These are phyloP conservation scores for Temnothorax curvispinosus DNA, from an alignment of 1,140 invertebrate species.

Conservation along the genomic window DNA sequence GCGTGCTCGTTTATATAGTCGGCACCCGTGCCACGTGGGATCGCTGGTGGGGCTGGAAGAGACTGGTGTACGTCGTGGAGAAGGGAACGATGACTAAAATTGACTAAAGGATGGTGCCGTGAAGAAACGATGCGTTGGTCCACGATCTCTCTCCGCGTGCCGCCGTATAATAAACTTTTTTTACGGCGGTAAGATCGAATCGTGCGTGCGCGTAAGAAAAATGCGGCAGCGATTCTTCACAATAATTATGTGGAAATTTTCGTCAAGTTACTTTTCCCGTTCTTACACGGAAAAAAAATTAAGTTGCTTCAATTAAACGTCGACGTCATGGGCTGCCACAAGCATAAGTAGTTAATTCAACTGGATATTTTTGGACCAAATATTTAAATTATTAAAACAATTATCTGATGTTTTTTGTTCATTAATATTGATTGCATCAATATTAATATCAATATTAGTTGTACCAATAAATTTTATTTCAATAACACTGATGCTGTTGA, in stretches of 20 bases:
- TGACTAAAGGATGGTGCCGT: conserved; percentile 5
- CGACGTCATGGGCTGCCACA: too few relatives aligned
- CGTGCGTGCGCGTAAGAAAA: not conserved
- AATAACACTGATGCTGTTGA: too few relatives aligned
- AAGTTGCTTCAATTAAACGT: too few relatives aligned
- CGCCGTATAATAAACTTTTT: conserved; percentile 31
- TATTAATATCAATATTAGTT: too few relatives aligned
- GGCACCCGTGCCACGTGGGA: conserved; percentile 72
- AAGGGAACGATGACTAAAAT: not conserved
- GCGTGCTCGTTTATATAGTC: conserved; percentile 75
- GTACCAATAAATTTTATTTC: too few relatives aligned
- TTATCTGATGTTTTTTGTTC: too few relatives aligned
- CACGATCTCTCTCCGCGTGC: not conserved
- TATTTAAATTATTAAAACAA: too few relatives aligned
- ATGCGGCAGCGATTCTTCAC: not conserved
- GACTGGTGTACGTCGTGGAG: conserved; percentile 44
- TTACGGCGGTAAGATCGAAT: not conserved
- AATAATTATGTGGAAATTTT: not conserved
- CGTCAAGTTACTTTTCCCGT: not conserved
- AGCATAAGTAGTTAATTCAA: too few relatives aligned
- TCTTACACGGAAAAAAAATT: not conserved
- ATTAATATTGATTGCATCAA: too few relatives aligned
- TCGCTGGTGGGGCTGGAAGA: conserved; percentile 48
- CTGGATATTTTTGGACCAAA: too few relatives aligned
- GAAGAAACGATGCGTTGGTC: conserved; percentile 43